Base-by-base conservation (phyloP, 2,113 vertebrate species). In the Prunella fulvescens region DNA sequence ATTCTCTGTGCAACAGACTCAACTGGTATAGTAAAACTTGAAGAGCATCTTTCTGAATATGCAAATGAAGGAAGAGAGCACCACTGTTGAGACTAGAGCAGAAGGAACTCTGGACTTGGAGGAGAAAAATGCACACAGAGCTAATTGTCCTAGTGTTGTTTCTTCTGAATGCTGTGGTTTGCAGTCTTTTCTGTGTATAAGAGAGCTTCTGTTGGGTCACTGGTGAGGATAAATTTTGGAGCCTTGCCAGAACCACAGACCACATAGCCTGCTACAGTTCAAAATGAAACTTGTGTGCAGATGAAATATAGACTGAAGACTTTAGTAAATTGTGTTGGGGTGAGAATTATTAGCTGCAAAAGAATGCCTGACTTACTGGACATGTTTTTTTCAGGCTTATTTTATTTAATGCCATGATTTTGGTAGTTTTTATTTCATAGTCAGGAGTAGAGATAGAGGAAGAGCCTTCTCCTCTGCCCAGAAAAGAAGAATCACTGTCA, bases 211-310 rank as follows among this genome's bases (percentile, higher is more conserved):
- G n/a, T 93, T 90, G 45, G 62, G 79, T 96, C 73, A 50, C 31
- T 86, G 58, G 35, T 70, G 31, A 96, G 90, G 93, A 96, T 97
- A 96, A 89, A 94, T 96, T 92, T 48, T 95, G 97, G 97, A 96
- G 92, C 94, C 25, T 47, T 93, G 95, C 96, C 97, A 97, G 90
- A 96, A 95, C 95, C 94, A 91, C 95, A 96, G 85, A 93, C 94
- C 94, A 67, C 98, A 97, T 91, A 97, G 96, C 79, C 72, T 93
- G 50, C 65, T 93, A 39, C 51, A 87, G 70, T 88, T 97, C 90
- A 93, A 58, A 88, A 90, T 10, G 6, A 96, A 97, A 66, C 72
- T 88, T 86, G 79, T 92, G 16, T 90, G 65, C 54, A 84, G 65
- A 93, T 94, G 94, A 94, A 96, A 94, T 93, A 86, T 39, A 77